A percentile compares a stretch with the other conserved stretches of the same genome.
These are phyloP conservation scores for Drosophila sechellia DNA, from an alignment of 1,140 invertebrate genomes.

Conservation along the genomic window DNA sequence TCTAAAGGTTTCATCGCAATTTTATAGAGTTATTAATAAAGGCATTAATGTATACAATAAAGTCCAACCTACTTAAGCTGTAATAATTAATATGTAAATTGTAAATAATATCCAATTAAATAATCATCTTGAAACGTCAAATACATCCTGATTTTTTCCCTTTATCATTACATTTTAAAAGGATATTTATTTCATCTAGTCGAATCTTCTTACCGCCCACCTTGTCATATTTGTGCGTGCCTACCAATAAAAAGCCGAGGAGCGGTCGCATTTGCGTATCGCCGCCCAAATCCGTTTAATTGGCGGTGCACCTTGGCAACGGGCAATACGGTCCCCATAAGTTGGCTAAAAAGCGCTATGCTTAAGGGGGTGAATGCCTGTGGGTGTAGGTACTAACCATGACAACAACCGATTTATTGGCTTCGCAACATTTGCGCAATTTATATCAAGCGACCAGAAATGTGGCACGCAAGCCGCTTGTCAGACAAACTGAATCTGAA, in stretches of 20 bases:
- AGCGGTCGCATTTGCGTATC: constrained; percentile 34
- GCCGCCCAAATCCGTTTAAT: constrained; percentile 37
- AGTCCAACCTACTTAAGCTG: too few species aligned
- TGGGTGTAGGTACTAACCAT: constrained; percentile 51
- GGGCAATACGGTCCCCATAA: not conserved
- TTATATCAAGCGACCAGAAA: constrained; percentile 53
- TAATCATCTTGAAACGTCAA: not conserved
- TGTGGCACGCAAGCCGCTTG: constrained; percentile 57
- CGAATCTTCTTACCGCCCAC: not conserved
- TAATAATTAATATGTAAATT: too few species aligned
- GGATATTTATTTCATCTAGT: not conserved
- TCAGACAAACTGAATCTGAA: constrained; percentile 8
- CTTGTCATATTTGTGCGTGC: not conserved
- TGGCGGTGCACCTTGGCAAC: constrained; percentile 46
- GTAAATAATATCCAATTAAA: too few species aligned
- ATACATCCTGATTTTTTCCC: not conserved
- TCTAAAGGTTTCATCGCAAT: too few species aligned
- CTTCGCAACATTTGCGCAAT: constrained; percentile 56
- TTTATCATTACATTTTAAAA: not conserved
- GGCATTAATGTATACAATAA: too few species aligned
- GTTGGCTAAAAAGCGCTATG: constrained; percentile 2
- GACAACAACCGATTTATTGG: constrained; percentile 45
- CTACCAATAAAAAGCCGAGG: constrained; percentile 21
- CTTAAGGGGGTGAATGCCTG: not conserved
- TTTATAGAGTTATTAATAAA: too few species aligned